Percentiles rank a stretch among this genome's conserved stretches.
phyloP scores from a whole-genome alignment of 2,888 invertebrate genomes.

The Tenthredo mesomela region DNA sequence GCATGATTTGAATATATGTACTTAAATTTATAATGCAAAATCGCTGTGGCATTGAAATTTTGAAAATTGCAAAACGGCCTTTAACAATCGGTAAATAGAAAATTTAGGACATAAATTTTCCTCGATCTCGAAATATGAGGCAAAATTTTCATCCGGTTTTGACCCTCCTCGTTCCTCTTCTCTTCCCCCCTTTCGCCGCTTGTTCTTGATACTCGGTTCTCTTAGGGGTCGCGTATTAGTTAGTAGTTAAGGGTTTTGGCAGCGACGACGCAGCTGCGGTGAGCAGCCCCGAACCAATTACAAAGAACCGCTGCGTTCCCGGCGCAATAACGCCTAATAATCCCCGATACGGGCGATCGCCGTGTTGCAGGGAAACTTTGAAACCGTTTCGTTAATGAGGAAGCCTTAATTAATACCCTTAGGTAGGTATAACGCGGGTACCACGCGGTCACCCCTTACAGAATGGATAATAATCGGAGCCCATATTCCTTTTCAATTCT shows the following conservation, averaged over 20 bases:
- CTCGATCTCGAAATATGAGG: too few relatives aligned
- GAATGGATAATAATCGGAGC: neutral
- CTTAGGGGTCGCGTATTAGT: slow-evolving; percentile 55
- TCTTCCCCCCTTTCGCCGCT: neutral
- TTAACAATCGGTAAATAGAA: neutral
- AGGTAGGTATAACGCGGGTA: neutral
- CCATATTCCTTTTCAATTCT: neutral
- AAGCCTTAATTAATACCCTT: slow-evolving; percentile 25
- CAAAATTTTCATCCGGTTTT: neutral
- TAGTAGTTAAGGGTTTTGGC: slow-evolving; percentile 54
- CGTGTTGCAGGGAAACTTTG: slow-evolving; percentile 30
- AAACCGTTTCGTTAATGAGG: slow-evolving; percentile 43
- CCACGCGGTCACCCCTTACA: neutral
- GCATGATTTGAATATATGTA: too few relatives aligned
- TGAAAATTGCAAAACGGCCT: slow-evolving; percentile 4
- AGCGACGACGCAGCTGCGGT: slow-evolving; percentile 73
- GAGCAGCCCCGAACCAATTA: slow-evolving; percentile 71
- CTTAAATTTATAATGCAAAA: too few relatives aligned
- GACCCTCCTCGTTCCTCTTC: neutral
- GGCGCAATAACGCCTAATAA: slow-evolving; percentile 46
- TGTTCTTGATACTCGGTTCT: slow-evolving; percentile 31
- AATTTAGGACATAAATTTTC: neutral
- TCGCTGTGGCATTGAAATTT: too few relatives aligned
- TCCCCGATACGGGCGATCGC: slow-evolving; percentile 27
- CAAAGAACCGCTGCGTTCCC: slow-evolving; percentile 68